Percentiles rank a stretch among this genome's conserved stretches.
Evolutionary conservation across 2,888 invertebrate species (phyloP).

Genomic region (Lasius fuliginosus): DNA sequence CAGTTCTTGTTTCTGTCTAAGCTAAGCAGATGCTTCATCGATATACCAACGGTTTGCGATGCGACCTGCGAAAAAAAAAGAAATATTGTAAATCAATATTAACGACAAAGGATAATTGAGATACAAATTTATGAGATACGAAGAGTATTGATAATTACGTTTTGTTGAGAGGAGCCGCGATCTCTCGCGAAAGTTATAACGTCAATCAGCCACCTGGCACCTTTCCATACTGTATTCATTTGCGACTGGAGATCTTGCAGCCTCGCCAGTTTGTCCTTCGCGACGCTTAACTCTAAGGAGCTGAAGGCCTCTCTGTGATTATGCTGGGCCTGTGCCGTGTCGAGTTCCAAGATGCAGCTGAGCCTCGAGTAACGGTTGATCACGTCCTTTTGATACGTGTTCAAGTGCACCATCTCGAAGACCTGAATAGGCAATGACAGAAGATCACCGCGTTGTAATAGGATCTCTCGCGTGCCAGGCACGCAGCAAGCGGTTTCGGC

Average conservation of each 20-base stretch:
- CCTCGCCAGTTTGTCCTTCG: conserved; percentile 94
- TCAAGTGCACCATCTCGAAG: conserved; percentile 97
- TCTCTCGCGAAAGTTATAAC: conserved; percentile 97
- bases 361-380: conserved; percentile 96
- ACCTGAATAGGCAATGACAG: conserved; percentile 97
- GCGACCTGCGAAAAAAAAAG: conserved; percentile 58
- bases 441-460: conserved; percentile 94
- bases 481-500: conserved; percentile 97
- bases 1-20: conserved; percentile 82
- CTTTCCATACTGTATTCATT: conserved; percentile 96
- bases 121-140: not conserved
- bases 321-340: conserved; percentile 96
- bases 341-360: conserved; percentile 97
- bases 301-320: conserved; percentile 98
- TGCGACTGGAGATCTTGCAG: conserved; percentile 94
- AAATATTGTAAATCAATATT: not conserved
- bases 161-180: conserved; percentile 86
- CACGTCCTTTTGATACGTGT: conserved; percentile 96
- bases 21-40: conserved; percentile 84
- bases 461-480: conserved; percentile 94
- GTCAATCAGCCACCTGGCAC: conserved; percentile 98
- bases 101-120: not conserved
- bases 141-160: conserved; percentile 72
- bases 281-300: conserved; percentile 93
- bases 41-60: conserved; percentile 80